Base-by-base conservation (phyloP, 2,113 vertebrate genomes). In the Psettodes erumei region DNA sequence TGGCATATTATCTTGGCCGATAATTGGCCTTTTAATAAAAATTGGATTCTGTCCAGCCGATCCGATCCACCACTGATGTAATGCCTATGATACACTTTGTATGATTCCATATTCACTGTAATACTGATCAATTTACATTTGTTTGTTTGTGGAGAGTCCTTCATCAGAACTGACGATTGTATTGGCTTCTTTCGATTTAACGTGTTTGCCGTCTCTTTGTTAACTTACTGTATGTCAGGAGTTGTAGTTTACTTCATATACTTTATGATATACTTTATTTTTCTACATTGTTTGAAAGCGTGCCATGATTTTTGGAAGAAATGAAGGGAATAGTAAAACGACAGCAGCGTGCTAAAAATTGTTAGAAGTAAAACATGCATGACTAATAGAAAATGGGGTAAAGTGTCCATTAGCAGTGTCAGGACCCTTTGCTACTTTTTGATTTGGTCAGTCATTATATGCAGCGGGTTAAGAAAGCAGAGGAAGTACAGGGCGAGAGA, bases 21-120 rank as follows among this genome's bases (percentile, higher is more conserved):
- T 76, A 69, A 81, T 59, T 61, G 59, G 81, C 28, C 27, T 61
- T 67, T 79, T 62, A 79, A 71, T 82, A 75, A 58, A 68, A 62
- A 85, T 63, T 30, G 1, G 53, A 56, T 75, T 38, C 53, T 69
- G 27, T 64, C 63, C 33, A 68, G 59, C 53, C 43, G 40, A n/a
- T 53, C 11, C 53, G 53, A n/a, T 48, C 58, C 63, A 28, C 35
- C 7, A 15, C 7, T 12, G 42, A 78, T n/a, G 32, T 48, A 76
- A 60, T 32, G 18, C 60, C 30, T 25, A 3, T 32, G 27, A 68
- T 63, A 43, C 45, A 40, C n/a, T 42, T 27, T 32, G 11, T 18
- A 21, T 65, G 15, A 63, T 62, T 64, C 18, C n/a, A 32, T 69
- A 66, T 78, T 64, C 42, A 45, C 45, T 55, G 18, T 43, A 25